phyloP scores from a whole-genome alignment of 2,888 invertebrate genomes.

The Eurois occulta region DNA sequence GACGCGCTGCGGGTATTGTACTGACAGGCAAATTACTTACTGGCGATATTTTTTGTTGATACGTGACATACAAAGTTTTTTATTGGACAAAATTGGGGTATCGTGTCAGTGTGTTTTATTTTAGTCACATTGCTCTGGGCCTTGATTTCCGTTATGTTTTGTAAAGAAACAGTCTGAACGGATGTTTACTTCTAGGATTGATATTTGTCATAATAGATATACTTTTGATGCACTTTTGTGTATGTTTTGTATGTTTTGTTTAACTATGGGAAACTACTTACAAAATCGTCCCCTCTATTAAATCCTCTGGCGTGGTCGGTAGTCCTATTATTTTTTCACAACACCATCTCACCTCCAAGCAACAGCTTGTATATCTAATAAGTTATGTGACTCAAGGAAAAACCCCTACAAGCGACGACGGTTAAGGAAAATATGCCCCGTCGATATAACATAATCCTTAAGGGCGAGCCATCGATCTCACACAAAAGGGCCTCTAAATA shows the following conservation, averaged over 20 bases:
- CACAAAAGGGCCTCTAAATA: conserved; percentile 29
- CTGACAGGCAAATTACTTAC: conserved; percentile 15
- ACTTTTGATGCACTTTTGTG: background rate
- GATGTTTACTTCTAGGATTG: background rate
- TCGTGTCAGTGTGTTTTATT: background rate
- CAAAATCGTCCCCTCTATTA: background rate
- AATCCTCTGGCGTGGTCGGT: background rate
- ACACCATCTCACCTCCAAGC: conserved; percentile 1
- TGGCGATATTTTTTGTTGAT: background rate
- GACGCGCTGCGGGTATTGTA: conserved; percentile 22
- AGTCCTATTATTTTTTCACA: background rate
- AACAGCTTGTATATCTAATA: conserved; percentile 17
- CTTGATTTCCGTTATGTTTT: background rate
- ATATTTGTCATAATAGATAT: background rate
- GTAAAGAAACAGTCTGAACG: too few relatives aligned
- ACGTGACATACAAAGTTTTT: conserved; percentile 7
- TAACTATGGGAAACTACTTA: background rate
- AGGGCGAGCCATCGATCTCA: conserved; percentile 39
- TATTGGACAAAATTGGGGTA: background rate
- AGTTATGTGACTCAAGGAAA: conserved; percentile 5
- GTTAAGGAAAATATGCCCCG: conserved; percentile 17
- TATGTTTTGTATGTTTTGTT: too few relatives aligned
- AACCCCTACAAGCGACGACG: background rate
- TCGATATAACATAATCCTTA: conserved; percentile 22
- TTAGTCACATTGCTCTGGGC: background rate